Evolutionary conservation across 92 coral and sea anemone genomes (phyloP), one percentile per base, ranked within the genome.

Genomic region (Micromussa lordhowensis): DNA sequence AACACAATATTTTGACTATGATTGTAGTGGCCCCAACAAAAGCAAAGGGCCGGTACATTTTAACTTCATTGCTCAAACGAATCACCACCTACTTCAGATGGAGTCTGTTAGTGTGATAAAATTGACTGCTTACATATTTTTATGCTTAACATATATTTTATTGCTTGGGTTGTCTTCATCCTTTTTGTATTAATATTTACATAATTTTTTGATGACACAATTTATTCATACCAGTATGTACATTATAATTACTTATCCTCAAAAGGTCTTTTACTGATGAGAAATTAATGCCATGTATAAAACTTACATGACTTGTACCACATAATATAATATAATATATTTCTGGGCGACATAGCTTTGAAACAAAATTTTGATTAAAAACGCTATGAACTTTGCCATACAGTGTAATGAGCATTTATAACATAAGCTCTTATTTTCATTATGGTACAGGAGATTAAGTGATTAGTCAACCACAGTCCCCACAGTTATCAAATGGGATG

Each of bases 401-500:
- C 78, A 74, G 78, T 74, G 78, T 74, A 74, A n/a, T n/a, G n/a
- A n/a, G n/a, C n/a, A n/a, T n/a, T 40, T 4, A 9, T 4, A 40
- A 40, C 7, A 40, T 40, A 40, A 9, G 4, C 48, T 0, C 7
- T 40, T 40, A 9, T 9, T 40, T 40, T 40, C 36, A 35, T 74
- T 74, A 74, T 31, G 78, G 78, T 74, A 35, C 78, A 48, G 78
- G 78, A 24, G 44, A 74, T 74, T 74, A 30, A 74, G 49, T 74
- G 78, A 74, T 30, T 74, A 74, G 78, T 31, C 78, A 30, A 74
- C 78, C 78, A 74, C 78, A 74, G 78, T 74, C 78, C 78, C 78
- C 78, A 74, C 78, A 74, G 78, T 74, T 74, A 74, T 74, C 78
- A n/a, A 72, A n/a, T n/a, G n/a, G n/a, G n/a, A 40, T 74, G 78